These are phyloP conservation scores for Molossus alvarezi DNA, from an alignment of 2,797 vertebrate genomes.

Conservation along the genomic window DNA sequence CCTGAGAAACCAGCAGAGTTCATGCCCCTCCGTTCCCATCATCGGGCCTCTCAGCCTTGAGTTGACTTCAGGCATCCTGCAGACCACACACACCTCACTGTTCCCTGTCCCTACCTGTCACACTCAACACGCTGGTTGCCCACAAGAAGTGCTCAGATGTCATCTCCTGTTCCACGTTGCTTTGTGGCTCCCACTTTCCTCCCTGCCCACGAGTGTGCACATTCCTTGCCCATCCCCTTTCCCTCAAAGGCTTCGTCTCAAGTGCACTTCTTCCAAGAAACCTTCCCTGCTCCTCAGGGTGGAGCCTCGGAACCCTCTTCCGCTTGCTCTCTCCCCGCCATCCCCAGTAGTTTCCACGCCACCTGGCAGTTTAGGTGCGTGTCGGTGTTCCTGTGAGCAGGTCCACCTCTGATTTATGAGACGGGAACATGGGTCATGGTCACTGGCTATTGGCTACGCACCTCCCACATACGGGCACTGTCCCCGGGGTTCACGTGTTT, in stretches of 20 bases:
- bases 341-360: accelerated
- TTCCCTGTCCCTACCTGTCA: neutral
- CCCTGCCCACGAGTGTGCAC: neutral
- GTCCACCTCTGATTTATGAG: neutral
- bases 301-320: neutral
- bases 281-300: neutral
- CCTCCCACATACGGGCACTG: accelerated
- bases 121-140: neutral
- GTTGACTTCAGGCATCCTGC: neutral
- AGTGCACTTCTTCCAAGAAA: neutral
- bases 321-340: no score
- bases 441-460: accelerated
- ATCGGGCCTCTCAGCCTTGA: neutral
- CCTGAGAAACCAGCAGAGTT: neutral
- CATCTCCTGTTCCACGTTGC: neutral
- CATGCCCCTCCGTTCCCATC: neutral
- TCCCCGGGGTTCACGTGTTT: neutral
- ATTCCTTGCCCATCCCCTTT: neutral
- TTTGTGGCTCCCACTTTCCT: neutral
- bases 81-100: neutral
- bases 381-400: neutral
- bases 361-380: no score
- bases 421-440: neutral
- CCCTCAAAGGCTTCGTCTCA: neutral
- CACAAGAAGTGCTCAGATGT: neutral